Evolutionary conservation across 2,113 vertebrate genomes (phyloP), one percentile per base, ranked within the genome.

Genomic region (Nyctibius bracteatus): DNA sequence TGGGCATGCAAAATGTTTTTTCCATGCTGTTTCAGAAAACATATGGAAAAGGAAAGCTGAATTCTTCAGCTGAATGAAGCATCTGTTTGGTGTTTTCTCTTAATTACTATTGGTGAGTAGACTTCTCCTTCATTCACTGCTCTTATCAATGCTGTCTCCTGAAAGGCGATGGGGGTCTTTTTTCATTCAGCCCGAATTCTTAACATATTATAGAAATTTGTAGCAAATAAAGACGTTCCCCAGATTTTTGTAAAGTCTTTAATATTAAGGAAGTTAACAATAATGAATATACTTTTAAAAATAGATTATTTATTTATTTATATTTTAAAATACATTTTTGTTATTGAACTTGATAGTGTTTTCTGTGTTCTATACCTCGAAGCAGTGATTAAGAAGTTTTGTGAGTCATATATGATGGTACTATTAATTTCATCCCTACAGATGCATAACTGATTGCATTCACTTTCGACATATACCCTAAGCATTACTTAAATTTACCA

Each of bases 1-100:
- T 91, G 43, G 30, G 92, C 70, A 75, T 49, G 18, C 49, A 81
- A 94, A 94, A 96, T 85, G 1, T 0, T 74, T 96, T 92, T 85
- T 80, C 83, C 39, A 44, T 87, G 70, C 65, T 85, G 16, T 84
- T 96, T 82, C 84, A 79, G 57, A 89, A 91, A 95, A 84, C 93
- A 86, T 78, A 81, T 92, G 86, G 91, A 81, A 92, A 92, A 89
- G 13, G 44, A 78, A 95, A 67, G 68, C 51, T 81, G 62, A 89
- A 96, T 95, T 95, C 87, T 70, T 94, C 54, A 75, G 41, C 37
- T 94, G 81, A 94, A 95, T 91, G 62, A 89, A 92, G 70, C 91
- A 96, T 73, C 79, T 96, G 81, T 91, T 96, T 72, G 78, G n/a
- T 89, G 62, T 91, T 96, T 90, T 57, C 67, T 82, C 74, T 82